Percentiles rank a stretch among this genome's conserved stretches.
Evolutionary conservation across 92 coral and sea anemone species (phyloP).

Genomic region (Porites cylindrica): DNA sequence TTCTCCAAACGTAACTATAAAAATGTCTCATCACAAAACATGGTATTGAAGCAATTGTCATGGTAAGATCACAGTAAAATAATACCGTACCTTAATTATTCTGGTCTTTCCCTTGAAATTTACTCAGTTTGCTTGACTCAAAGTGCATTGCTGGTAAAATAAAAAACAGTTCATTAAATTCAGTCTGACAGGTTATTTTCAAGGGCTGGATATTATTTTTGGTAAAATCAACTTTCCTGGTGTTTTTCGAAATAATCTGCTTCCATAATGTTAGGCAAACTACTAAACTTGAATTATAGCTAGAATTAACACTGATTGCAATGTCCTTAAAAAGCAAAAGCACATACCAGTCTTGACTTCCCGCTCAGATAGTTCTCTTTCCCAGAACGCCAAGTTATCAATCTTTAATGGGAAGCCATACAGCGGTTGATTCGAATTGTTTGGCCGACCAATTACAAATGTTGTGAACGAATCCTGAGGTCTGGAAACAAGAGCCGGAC

Average conservation of each 20-base stretch:
- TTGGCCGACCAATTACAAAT: conserved; percentile 83
- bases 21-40: too few relatives aligned
- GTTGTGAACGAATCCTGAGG: conserved; percentile 74
- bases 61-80: neutral
- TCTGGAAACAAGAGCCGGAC: conserved; percentile 64
- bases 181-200: neutral
- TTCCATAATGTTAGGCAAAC: too few relatives aligned
- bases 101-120: neutral
- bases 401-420: conserved; percentile 74
- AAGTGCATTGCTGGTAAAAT: conserved; percentile 16
- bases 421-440: conserved; percentile 71
- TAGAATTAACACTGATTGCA: too few relatives aligned
- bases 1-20: neutral
- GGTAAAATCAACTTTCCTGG: too few relatives aligned
- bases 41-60: neutral
- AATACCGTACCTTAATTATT: neutral
- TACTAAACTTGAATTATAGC: too few relatives aligned
- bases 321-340: neutral
- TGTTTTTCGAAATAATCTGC: too few relatives aligned
- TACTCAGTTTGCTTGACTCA: neutral
- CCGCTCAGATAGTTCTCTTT: conserved; percentile 56
- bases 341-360: conserved; percentile 19
- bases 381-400: conserved; percentile 78
- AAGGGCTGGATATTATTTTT: too few relatives aligned
- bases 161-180: neutral